Conservation (phyloP, 2,888 invertebrate genomes). For the Drosophila fulvimacula region DNA sequence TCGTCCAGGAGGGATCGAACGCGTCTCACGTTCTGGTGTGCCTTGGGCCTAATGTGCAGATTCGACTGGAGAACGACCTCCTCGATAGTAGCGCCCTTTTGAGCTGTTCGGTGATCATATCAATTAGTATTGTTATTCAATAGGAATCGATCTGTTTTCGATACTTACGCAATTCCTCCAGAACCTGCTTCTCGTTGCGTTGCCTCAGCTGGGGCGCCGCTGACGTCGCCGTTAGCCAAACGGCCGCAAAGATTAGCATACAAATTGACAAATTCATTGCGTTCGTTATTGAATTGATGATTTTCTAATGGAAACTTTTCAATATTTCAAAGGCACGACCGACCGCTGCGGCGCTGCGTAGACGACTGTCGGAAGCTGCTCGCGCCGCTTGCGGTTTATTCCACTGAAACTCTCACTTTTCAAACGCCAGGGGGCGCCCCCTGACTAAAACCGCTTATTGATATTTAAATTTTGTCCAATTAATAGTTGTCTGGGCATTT, state of each 20-base stretch:
- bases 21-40: conserved; percentile 57
- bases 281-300: conserved; percentile 6
- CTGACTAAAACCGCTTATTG: conserved; percentile 57
- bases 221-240: conserved; percentile 53
- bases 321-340: conserved; percentile 60
- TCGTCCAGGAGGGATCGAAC: conserved; percentile 57
- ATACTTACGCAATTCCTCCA: conserved; percentile 74
- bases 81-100: conserved; percentile 82
- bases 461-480: conserved; percentile 57
- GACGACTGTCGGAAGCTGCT: conserved; percentile 52
- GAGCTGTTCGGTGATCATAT: conserved; percentile 50
- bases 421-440: conserved; percentile 59
- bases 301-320: not conserved
- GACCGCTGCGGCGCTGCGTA: conserved; percentile 33
- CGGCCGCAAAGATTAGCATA: conserved; percentile 52
- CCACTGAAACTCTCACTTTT: conserved; percentile 68
- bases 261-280: conserved; percentile 64
- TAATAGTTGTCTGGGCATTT: conserved; percentile 10
- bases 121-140: conserved; percentile 4
- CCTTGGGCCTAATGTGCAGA: conserved; percentile 85
- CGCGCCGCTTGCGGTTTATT: conserved; percentile 41
- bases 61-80: conserved; percentile 86
- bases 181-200: conserved; percentile 77
- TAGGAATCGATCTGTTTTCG: conserved; percentile 12
- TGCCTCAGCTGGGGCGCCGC: conserved; percentile 68